Conservation (phyloP, 1,140 invertebrate genomes). For the Pygmarrhopalites habei region DNA sequence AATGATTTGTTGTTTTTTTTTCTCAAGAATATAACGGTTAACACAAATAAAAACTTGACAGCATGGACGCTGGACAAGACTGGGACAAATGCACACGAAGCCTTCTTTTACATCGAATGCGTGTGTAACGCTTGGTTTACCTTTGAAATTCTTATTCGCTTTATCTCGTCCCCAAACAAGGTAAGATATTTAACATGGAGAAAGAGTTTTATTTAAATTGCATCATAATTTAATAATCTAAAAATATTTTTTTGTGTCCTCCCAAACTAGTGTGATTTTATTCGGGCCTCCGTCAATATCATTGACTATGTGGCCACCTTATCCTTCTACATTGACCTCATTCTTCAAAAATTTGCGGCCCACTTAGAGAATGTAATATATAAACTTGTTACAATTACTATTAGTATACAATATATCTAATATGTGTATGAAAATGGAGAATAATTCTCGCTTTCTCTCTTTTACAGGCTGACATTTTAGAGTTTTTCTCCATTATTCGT, state of each 20-base stretch:
- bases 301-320: constrained; percentile 98
- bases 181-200: too few relatives aligned
- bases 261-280: constrained; percentile 44
- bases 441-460: too few relatives aligned
- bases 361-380: constrained; percentile 91
- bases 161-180: constrained; percentile 88
- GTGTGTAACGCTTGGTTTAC: constrained; percentile 99
- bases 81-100: constrained; percentile 90
- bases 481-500: constrained; percentile 98
- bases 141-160: constrained; percentile 90
- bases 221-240: too few relatives aligned
- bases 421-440: too few relatives aligned
- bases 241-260: too few relatives aligned
- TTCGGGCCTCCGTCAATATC: constrained; percentile 88
- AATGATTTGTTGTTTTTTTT: too few relatives aligned
- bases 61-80: constrained; percentile 60
- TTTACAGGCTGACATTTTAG: constrained; percentile 95
- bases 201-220: too few relatives aligned
- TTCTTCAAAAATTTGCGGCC: constrained; percentile 78
- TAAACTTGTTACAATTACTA: too few relatives aligned
- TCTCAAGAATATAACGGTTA: constrained; percentile 76
- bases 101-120: constrained; percentile 98
- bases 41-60: constrained; percentile 51
- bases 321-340: constrained; percentile 89
- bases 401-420: too few relatives aligned